Evolutionary conservation across 2,113 vertebrate genomes (phyloP), one percentile per base, ranked within the genome.

Genomic region (Apeltes quadracus): DNA sequence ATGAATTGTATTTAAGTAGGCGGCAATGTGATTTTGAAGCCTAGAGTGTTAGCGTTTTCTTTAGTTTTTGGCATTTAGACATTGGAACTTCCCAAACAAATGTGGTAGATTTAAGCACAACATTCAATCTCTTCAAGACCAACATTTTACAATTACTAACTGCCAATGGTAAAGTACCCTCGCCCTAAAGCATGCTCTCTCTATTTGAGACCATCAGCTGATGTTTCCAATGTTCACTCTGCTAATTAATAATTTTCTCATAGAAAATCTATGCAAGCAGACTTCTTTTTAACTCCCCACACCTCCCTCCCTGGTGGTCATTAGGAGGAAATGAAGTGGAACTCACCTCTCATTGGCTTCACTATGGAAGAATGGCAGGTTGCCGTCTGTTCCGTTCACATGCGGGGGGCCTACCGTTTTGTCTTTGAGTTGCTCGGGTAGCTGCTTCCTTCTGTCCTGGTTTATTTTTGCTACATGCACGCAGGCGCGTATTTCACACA

Each of bases 361-460:
- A 38, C 44, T 46, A 5, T 43, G 15, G 39, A 43, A 23, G n/a
- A n/a, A n/a, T n/a, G n/a, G n/a, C n/a, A 25, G 23, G 53, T 65
- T 51, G 34, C 20, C 38, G 38, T 12, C 39, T 7, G 44, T 46
- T 15, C 18, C 61, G 22, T 75, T 3, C 27, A 38, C 41, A 7
- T 27, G 43, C 51, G n/a, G 27, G 18, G 29, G 76, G n/a, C 57
- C 11, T 48, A 8, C 48, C 56, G 22, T n/a, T 41, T 53, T 65
- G 29, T 64, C 29, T 20, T 7, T 3, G 11, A 27, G n/a, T 75
- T 53, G 25, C 4, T 10, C 46, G 48, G 39, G 20, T 51, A 61
- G 39, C 10, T 58, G 18, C 4, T 41, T 59, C 11, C 20, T 74
- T 50, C 4, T 73, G 58, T 63, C 8, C 65, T 84, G 25, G 2